Base-by-base conservation (phyloP, 2,113 vertebrate species). In the Platichthys flesus region DNA sequence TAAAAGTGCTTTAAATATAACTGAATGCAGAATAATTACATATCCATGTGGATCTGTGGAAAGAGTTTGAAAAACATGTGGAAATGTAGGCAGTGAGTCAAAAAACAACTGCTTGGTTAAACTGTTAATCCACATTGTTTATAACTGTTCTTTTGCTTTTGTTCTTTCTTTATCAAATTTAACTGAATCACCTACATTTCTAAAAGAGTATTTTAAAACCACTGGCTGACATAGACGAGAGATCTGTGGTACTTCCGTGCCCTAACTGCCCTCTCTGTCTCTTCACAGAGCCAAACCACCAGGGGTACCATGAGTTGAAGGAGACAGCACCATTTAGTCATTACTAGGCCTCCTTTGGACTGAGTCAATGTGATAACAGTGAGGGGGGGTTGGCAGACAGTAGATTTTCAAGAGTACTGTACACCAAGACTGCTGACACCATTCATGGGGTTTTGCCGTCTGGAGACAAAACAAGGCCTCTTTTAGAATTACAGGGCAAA, bases 241-340 rank as follows among this genome's bases (percentile, higher is more conserved):
- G 84, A 86, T 80, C 9, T 84, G 81, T 92, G 82, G 81, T 89
- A 79, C 78, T 90, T 85, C 73, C 71, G 57, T 85, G 71, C 83
- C 86, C 93, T 95, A 95, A 95, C 92, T 85, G 80, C 82, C 88
- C 92, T 94, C 90, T 95, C 90, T 93, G 91, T 95, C 79, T 95
- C 79, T 94, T 93, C 83, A 90, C 94, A 95, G 94, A 95, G 92
- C 92, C 91, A 90, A 94, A 94, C 91, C 94, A 92, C 90, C 94
- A 93, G 88, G 94, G 94, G 67, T 95, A 95, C 94, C 94, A 94
- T 94, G 94, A 95, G 91, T 92, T 95, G 94, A 94, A 95, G 94
- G 94, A 95, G 93, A 92, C 93, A 67, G 74, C 93, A 85, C 91
- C 94, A 82, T 94, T 90, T 93, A 93, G 88, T 93, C 87, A 88